A percentile compares a stretch with the other conserved stretches of the same genome.
phyloP scores from a whole-genome alignment of 1,140 invertebrate species.

The Zaprionus inermis region DNA sequence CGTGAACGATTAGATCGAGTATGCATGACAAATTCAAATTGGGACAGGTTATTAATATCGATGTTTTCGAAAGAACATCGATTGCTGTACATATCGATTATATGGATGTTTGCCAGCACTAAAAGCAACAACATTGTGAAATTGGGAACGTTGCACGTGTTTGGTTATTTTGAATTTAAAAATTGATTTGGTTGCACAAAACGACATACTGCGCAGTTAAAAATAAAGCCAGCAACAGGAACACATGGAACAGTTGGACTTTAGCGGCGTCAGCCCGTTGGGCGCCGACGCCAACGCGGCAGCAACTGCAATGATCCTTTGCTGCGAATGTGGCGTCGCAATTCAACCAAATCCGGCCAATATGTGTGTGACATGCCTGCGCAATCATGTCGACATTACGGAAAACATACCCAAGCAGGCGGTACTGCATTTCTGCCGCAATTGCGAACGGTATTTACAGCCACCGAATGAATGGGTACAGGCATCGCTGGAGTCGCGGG shows the following conservation, averaged over 20 bases:
- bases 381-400: constrained; percentile 96
- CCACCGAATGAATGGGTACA: constrained; percentile 96
- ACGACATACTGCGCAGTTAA: neutral
- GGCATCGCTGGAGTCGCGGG: constrained; percentile 95
- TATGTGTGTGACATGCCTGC: constrained; percentile 97
- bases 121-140: constrained; percentile 22
- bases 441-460: constrained; percentile 97
- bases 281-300: constrained; percentile 29
- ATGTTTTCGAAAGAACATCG: neutral
- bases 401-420: constrained; percentile 98
- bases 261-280: constrained; percentile 41
- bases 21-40: neutral
- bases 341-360: constrained; percentile 98
- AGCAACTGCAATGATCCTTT: constrained; percentile 81
- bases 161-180: constrained; percentile 34
- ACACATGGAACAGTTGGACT: constrained; percentile 58
- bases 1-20: neutral
- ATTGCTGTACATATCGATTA: neutral
- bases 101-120: neutral
- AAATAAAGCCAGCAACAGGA: neutral
- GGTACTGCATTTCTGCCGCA: constrained; percentile 94
- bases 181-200: constrained; percentile 1
- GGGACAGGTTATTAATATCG: neutral
- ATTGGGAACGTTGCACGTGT: constrained; percentile 28
- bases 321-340: constrained; percentile 91